Evolutionary conservation across 2,113 vertebrate genomes (phyloP), one percentile per base, ranked within the genome.

Genomic region (Platysteira castanea): DNA sequence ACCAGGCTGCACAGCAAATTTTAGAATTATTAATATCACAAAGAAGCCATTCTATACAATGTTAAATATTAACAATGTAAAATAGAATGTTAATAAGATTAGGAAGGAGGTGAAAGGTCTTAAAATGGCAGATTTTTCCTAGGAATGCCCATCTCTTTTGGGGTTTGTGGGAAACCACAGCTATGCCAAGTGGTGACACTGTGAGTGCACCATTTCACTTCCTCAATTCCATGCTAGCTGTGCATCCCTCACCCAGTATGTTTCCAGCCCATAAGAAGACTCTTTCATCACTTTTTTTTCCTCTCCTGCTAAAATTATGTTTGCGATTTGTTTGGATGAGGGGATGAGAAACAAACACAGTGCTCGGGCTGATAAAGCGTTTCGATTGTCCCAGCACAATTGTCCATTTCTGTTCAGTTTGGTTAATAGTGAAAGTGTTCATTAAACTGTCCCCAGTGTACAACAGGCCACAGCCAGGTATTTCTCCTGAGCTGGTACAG

Each of bases 331-430:
- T 80, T 31, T 59, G 49, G 37, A 44, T 1, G 6, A 35, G 6
- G 16, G 28, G 47, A 64, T 75, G 41, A 80, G 61, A 61, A 69
- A 24, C 18, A 76, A 50, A 54, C 14, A 46, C 8, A 35, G 11
- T 8, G 10, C 17, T 65, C 1, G 3, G 20, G 30, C 27, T 54
- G 35, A 69, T 50, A 37, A 64, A 82, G 10, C 0, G 0, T 79
- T 59, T 57, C 6, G 24, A 26, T 59, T 4, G 2, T 64, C 69
- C 22, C 50, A 81, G 52, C 33, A 44, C 31, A 74, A 39, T 0
- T 70, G 47, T 19, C 13, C 24, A 15, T 49, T 84, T 49, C 31
- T 73, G 16, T 63, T 90, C 33, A 41, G 11, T n/a, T 35, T 74
- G 26, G 30, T 69, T 84, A 53, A 69, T 0, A 24, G 33, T 42